Base-by-base conservation (phyloP, 2,797 vertebrate genomes). In the Hozukius guyotensis region DNA sequence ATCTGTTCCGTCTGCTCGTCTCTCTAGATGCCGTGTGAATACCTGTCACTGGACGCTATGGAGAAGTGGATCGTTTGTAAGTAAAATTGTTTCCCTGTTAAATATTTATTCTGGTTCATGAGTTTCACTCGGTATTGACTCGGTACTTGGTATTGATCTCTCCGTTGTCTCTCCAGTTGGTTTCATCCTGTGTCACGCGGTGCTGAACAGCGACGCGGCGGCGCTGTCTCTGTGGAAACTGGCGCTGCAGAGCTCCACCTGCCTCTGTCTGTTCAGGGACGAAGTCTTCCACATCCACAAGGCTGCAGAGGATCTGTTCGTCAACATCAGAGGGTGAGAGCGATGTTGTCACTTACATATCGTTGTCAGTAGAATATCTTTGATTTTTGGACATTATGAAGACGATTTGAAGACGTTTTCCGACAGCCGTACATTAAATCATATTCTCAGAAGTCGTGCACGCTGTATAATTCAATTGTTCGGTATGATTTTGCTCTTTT, bases 1-100 rank as follows among this genome's bases (percentile, higher is more conserved):
- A 62, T 20, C 24, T n/a, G 24, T 56, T 31, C 38, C 8, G 8
- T 29, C 32, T 16, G 6, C n/a, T 20, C 24, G 4, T 83, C 16
- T 78, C 36, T 62, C 20, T 83, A 99, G 98, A 99, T 99, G 98
- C 98, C 99, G 0, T 99, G 98, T 96, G 98, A 99, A 96, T 99
- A 99, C 84, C 95, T 99, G 8, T 99, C 99, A 49, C 94, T 99
- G 95, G 99, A 99, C 90, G 78, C 97, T 16, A 99, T 99, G 98
- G 98, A 99, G 91, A 99, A 99, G 92, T 99, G 98, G 98, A 99
- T 99, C 42, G 98, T 99, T 77, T 99, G 98, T 99, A 95, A 98
- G 98, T 98, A 2, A 42, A 64, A n/a, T 3, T 11, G 25, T 52
- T 31, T 42, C 22, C 34, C 34, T 14, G 1, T 46, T 59, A 8